A percentile compares a stretch with the other conserved stretches of the same genome.
phyloP scores from a whole-genome alignment of 1,140 invertebrate genomes.

The Trinorchestia longiramus region DNA sequence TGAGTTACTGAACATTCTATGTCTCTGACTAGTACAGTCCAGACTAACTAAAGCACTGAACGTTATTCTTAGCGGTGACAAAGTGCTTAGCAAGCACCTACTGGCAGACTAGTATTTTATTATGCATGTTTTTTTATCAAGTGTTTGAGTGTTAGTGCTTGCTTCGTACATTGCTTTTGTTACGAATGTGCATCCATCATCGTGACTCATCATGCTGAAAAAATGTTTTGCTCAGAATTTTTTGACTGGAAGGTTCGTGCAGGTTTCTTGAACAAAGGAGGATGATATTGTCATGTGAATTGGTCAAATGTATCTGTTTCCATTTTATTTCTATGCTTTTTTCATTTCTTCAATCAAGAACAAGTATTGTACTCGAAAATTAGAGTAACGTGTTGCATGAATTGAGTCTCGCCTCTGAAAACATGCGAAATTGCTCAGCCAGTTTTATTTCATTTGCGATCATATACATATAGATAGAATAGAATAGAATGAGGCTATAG shows the following conservation, averaged over 20 bases:
- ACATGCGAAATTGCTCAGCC: background rate
- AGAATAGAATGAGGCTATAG: background rate
- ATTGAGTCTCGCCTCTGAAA: background rate
- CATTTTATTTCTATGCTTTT: background rate
- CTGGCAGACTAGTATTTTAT: too few relatives aligned
- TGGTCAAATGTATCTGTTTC: background rate
- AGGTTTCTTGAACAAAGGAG: background rate
- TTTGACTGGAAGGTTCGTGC: background rate
- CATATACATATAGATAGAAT: too few relatives aligned
- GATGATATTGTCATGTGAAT: background rate
- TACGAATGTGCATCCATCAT: background rate
- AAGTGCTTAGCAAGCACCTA: background rate
- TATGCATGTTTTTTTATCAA: background rate
- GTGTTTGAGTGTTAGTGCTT: background rate
- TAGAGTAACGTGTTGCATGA: background rate
- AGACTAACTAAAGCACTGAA: too few relatives aligned
- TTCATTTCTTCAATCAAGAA: background rate
- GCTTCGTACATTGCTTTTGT: background rate
- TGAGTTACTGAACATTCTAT: too few relatives aligned
- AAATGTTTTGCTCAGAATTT: background rate
- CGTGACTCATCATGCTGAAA: background rate
- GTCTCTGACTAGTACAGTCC: too few relatives aligned
- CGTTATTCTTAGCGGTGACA: background rate
- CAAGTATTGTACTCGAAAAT: background rate
- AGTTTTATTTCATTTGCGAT: background rate